Evolutionary conservation across 2,113 vertebrate genomes (phyloP), one percentile per base, ranked within the genome.

Genomic region (Dolichotis patagonum): DNA sequence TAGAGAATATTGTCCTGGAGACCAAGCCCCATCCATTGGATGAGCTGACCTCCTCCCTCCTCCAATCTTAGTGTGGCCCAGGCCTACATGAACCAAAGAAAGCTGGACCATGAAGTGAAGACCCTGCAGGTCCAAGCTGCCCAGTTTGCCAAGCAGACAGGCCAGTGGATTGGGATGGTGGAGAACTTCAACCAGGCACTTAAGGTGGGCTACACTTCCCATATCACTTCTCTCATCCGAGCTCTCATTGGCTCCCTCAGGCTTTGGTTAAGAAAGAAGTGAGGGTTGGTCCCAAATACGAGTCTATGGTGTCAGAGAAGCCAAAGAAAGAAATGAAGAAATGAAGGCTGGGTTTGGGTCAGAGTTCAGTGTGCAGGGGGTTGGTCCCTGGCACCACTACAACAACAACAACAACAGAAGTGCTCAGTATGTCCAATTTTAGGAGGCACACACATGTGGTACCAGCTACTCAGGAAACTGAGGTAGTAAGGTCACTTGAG

Each of bases 181-280:
- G 99, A 99, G 96, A 99, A 99, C 92, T 99, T 99, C 98, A 99
- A 99, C 98, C 99, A 99, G 96, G 99, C 99, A 17, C 98, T 99
- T 62, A 99, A 99, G 99, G 99, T 98, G 46, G 62, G 97, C 89
- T 85, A 62, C 20, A 3, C 52, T 78, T 83, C 77, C 19, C n/a
- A 20, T 3, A n/a, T 78, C 56, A 12, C 41, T 67, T 41, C 35
- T 90, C 63, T 58, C 46, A 54, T 60, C 65, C 38, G 22, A 46
- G 5, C 32, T 52, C 7, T 52, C 30, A 1, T 0, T 60, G 24
- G 14, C 93, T 30, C 49, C 56, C 62, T 85, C 77, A 65, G 54
- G 28, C 14, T 71, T 38, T 77, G 43, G 24, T 69, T 85, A 71
- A 77, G 65, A 62, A 88, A 43, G 5, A 5, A 43, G 9, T 62